Conservation (phyloP, 2,888 invertebrate genomes). For the Xylota sylvarum region DNA sequence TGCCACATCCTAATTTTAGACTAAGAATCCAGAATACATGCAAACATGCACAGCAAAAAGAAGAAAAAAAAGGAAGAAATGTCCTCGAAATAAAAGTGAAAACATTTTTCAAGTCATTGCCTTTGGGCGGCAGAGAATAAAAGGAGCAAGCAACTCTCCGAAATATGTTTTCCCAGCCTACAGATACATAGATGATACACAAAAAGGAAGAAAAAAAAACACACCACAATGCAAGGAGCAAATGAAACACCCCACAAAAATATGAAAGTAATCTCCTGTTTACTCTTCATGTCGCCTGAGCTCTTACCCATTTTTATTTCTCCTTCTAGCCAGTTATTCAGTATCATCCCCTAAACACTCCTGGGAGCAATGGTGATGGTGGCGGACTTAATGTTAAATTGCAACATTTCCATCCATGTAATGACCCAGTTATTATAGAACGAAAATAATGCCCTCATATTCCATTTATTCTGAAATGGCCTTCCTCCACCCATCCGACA, state of each 20-base stretch:
- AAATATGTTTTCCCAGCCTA: constrained; percentile 19
- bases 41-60: not conserved
- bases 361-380: constrained; percentile 34
- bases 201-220: not conserved
- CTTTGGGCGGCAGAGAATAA: constrained; percentile 20
- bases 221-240: constrained; percentile 16
- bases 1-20: constrained; percentile 3
- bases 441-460: constrained; percentile 73
- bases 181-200: not conserved
- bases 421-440: constrained; percentile 75
- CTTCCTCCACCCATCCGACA: constrained; percentile 20
- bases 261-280: constrained; percentile 52
- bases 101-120: constrained; percentile 70
- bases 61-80: constrained; percentile 3
- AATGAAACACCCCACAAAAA: constrained; percentile 36
- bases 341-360: constrained; percentile 18
- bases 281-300: constrained; percentile 43
- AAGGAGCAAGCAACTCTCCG: constrained; percentile 25
- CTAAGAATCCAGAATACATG: constrained; percentile 22
- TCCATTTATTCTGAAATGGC: constrained; percentile 71
- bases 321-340: constrained; percentile 27
- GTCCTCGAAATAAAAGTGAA: constrained; percentile 65
- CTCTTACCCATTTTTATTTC: constrained; percentile 25
- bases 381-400: constrained; percentile 73
- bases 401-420: constrained; percentile 74